Evolutionary conservation across 1,140 invertebrate species (phyloP), one percentile per base, ranked within the genome.

Genomic region (Lutraria rhynchaena): DNA sequence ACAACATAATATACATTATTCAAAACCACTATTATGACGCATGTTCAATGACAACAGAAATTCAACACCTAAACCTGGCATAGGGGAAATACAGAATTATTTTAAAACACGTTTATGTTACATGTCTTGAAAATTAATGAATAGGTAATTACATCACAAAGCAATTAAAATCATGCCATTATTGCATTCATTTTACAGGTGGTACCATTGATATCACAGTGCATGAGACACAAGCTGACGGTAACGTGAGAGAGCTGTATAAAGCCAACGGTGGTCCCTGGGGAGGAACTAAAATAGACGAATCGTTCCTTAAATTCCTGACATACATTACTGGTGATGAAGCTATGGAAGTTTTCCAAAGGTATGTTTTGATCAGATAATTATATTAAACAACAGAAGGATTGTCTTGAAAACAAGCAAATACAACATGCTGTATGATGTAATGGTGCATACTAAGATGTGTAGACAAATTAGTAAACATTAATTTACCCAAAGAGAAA

Each of bases 131-230:
- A n/a, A n/a, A n/a, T n/a, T n/a, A n/a, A n/a, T n/a, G n/a, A n/a
- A n/a, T n/a, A n/a, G n/a, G n/a, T n/a, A n/a, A n/a, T n/a, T n/a
- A n/a, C n/a, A n/a, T n/a, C n/a, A n/a, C n/a, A n/a, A n/a, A n/a
- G n/a, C n/a, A n/a, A n/a, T n/a, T n/a, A n/a, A n/a, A n/a, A n/a
- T n/a, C n/a, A n/a, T n/a, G n/a, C 15, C 37, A 41, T 7, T 53
- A 53, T n/a, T 11, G 3, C 19, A 53, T 9, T 53, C 7, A 24
- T 57, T 57, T 69, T n/a, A n/a, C 35, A 86, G 85, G 85, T 44
- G 85, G 85, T 15, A 86, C 85, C 5, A 73, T 86, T 22, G 85
- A 86, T 53, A 81, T 83, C 9, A 86, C 83, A 2, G 77, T 82
- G 2, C 81, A 83, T 24, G 51, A 83, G 35, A 69, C 84, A 3